These are phyloP conservation scores for Eupithecia pulchellata DNA, from an alignment of 2,888 invertebrate genomes.

Conservation along the genomic window DNA sequence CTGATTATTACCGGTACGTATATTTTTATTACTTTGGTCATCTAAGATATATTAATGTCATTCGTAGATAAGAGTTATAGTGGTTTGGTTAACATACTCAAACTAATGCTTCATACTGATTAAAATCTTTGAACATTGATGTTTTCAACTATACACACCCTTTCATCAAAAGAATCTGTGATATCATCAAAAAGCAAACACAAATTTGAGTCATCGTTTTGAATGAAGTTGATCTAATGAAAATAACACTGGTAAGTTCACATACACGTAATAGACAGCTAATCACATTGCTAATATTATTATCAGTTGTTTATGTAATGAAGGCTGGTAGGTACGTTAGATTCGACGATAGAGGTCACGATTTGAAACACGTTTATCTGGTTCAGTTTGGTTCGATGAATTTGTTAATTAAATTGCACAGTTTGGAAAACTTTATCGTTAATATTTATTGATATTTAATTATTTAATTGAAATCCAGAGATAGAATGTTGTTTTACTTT, in stretches of 20 bases:
- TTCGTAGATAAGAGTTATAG: slow-evolving; percentile 72
- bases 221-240: slow-evolving; percentile 52
- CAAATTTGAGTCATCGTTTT: slow-evolving; percentile 55
- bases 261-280: slow-evolving; percentile 40
- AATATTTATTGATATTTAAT: neutral
- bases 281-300: slow-evolving; percentile 59
- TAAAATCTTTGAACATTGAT: slow-evolving; percentile 14
- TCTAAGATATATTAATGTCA: slow-evolving; percentile 56
- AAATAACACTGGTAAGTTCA: slow-evolving; percentile 50
- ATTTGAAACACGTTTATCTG: slow-evolving; percentile 39
- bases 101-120: slow-evolving; percentile 12
- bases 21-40: slow-evolving; percentile 46
- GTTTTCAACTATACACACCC: neutral
- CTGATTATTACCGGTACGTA: slow-evolving; percentile 51
- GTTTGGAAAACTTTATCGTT: slow-evolving; percentile 21
- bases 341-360: slow-evolving; percentile 39
- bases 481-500: neutral
- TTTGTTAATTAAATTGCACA: slow-evolving; percentile 29
- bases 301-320: slow-evolving; percentile 54
- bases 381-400: slow-evolving; percentile 29
- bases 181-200: slow-evolving; percentile 53
- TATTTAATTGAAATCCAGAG: neutral
- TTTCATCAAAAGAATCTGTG: slow-evolving; percentile 25
- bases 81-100: slow-evolving; percentile 61
- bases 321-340: slow-evolving; percentile 41